Evolutionary conservation across 2,888 invertebrate genomes (phyloP).

Genomic region (Cheilosia pagana): DNA sequence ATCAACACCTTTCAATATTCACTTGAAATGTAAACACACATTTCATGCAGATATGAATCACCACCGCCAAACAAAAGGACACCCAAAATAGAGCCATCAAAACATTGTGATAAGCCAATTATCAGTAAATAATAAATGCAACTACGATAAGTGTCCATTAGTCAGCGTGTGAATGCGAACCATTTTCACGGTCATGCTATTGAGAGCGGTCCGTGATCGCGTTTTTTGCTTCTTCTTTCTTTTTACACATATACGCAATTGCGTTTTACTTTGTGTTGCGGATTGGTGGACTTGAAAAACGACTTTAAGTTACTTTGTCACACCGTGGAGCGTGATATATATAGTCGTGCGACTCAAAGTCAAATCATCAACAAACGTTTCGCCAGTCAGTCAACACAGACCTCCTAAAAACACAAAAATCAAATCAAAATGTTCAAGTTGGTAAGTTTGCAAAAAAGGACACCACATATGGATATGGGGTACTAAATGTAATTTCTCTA

Average conservation of each 20-base stretch:
- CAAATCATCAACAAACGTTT: slow-evolving; percentile 7
- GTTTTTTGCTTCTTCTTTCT: background rate
- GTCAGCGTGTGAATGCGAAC: background rate
- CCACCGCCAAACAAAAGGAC: slow-evolving; percentile 20
- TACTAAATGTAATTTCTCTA: slow-evolving; percentile 1
- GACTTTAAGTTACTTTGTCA: background rate
- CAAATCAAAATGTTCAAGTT: slow-evolving; percentile 80
- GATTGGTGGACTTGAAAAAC: background rate
- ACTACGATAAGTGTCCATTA: slow-evolving; percentile 27
- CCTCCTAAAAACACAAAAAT: slow-evolving; percentile 34
- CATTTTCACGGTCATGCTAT: slow-evolving; percentile 18
- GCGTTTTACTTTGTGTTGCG: background rate
- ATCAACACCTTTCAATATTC: background rate
- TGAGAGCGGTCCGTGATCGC: background rate
- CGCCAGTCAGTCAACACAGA: slow-evolving; percentile 45
- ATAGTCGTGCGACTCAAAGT: background rate
- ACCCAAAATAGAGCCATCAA: slow-evolving; percentile 36
- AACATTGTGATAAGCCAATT: slow-evolving; percentile 47
- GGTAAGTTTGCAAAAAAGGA: slow-evolving; percentile 76
- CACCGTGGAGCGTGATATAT: background rate
- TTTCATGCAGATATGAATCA: background rate
- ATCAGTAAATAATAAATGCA: slow-evolving; percentile 19
- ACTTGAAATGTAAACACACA: slow-evolving; percentile 7
- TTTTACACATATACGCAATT: background rate
- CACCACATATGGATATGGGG: background rate